Conservation (phyloP, 2,888 invertebrate species). For the Conus canariensis region DNA sequence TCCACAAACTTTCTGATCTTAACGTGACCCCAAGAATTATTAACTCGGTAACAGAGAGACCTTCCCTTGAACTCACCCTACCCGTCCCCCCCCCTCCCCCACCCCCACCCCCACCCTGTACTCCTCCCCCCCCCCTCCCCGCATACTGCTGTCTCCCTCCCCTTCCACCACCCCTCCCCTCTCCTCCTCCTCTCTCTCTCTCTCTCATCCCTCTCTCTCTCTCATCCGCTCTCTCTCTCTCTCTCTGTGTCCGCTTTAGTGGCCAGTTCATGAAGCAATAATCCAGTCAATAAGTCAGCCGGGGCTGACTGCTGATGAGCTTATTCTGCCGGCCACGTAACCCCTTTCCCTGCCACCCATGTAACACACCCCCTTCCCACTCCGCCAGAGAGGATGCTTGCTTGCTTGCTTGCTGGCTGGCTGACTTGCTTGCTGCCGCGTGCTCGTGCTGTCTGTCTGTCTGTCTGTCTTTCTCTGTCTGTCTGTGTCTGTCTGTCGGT, state of each 20-base stretch:
- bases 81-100: too few relatives aligned
- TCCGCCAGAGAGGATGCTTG: neutral
- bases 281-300: constrained; percentile 29
- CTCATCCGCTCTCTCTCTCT: neutral
- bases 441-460: neutral
- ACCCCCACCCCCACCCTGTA: neutral
- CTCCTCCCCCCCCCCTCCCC: neutral
- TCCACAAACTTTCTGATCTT: neutral
- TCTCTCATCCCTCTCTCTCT: neutral
- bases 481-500: neutral
- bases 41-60: neutral
- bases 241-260: neutral
- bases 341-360: neutral
- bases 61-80: too few relatives aligned
- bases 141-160: neutral
- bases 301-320: neutral
- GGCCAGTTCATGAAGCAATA: constrained; percentile 23
- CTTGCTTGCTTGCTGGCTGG: neutral
- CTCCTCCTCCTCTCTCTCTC: neutral
- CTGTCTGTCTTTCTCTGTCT: neutral
- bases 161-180: neutral
- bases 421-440: neutral
- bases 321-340: constrained; percentile 28
- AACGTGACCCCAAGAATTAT: neutral
- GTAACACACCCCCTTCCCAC: neutral